Percentiles rank a stretch among this genome's conserved stretches.
These are phyloP conservation scores for Petrosia ficiformis DNA, from an alignment of 37 sponge, comb jelly and placozoan species.

Conservation along the genomic window DNA sequence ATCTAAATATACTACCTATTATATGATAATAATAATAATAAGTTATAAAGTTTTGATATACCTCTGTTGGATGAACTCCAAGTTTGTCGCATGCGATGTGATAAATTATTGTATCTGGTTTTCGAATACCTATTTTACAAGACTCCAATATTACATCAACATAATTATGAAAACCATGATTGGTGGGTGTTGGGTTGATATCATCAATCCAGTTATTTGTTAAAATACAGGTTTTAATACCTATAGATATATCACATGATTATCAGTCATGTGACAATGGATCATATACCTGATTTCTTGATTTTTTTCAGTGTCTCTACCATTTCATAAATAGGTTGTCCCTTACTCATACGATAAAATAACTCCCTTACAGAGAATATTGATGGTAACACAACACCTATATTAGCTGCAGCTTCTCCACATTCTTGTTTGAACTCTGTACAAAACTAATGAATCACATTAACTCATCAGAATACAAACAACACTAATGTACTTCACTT, in stretches of 20 bases:
- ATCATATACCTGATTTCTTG: conserved; percentile 23
- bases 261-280: not conserved
- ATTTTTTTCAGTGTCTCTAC: conserved; percentile 11
- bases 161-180: not conserved
- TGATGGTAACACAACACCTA: not conserved
- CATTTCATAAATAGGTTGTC: conserved; percentile 16
- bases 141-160: conserved; percentile 41
- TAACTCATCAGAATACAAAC: too few relatives aligned
- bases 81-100: conserved; percentile 39
- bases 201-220: conserved; percentile 72
- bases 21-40: not conserved
- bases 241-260: conserved; percentile 4
- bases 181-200: not conserved
- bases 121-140: conserved; percentile 37
- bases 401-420: not conserved
- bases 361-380: conserved; percentile 43
- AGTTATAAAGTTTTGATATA: not conserved
- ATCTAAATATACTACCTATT: conserved; percentile 53
- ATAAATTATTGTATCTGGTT: conserved; percentile 42
- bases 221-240: conserved; percentile 30
- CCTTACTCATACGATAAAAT: conserved; percentile 11
- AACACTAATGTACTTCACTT: conserved; percentile 51
- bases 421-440: conserved; percentile 51
- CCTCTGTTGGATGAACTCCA: conserved; percentile 24
- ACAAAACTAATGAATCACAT: conserved; percentile 36